Evolutionary conservation across 2,797 vertebrate species (phyloP).

Genomic region (Pipistrellus pipistrellus): DNA sequence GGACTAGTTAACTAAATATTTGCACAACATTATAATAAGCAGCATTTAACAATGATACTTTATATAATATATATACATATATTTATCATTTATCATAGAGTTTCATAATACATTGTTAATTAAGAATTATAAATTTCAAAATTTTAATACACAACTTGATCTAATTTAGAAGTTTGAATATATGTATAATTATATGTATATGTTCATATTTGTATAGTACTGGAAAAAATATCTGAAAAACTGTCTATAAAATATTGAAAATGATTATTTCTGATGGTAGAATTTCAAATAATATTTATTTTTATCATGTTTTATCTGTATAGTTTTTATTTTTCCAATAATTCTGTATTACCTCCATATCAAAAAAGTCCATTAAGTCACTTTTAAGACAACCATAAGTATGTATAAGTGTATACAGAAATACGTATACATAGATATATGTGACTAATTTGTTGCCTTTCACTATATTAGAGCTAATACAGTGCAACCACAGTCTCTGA

Average conservation of each 20-base stretch:
- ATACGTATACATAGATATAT: neutral
- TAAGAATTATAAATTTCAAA: slow-evolving; percentile 6
- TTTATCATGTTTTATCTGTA: neutral
- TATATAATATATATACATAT: neutral
- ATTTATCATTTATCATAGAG: neutral
- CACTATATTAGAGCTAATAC: neutral
- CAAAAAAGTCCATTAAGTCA: neutral
- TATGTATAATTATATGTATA: neutral
- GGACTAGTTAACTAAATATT: neutral
- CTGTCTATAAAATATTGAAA: neutral
- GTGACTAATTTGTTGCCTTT: neutral
- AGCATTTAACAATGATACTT: neutral
- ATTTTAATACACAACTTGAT: neutral
- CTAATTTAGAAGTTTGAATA: neutral
- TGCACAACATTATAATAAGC: neutral
- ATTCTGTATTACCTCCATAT: neutral
- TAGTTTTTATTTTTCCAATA: neutral
- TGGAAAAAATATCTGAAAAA: neutral
- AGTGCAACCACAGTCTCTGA: neutral
- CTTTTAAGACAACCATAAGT: neutral
- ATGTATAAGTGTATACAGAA: neutral
- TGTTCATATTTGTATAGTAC: neutral
- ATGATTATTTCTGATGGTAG: neutral
- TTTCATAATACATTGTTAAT: neutral
- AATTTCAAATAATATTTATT: slow-evolving; percentile 36